Conservation (phyloP, 2,113 vertebrate genomes). For the Cromileptes altivelis region DNA sequence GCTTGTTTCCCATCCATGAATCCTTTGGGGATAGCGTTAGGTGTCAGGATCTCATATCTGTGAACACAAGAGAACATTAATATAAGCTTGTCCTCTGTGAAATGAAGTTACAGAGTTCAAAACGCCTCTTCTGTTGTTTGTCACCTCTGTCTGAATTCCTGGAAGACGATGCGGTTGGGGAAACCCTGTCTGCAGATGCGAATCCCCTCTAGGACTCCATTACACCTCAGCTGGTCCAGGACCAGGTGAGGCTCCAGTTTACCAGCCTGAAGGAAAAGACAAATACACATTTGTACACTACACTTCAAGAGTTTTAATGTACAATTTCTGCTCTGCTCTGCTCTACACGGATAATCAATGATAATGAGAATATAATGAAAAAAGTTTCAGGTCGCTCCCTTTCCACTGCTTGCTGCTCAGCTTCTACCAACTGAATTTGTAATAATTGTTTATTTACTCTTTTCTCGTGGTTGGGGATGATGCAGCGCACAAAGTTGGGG, state of each 20-base stretch:
- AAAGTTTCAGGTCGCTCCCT: neutral
- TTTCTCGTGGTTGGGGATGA: constrained; percentile 99
- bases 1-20: constrained; percentile 99
- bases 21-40: constrained; percentile 97
- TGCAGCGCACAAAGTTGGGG: constrained; percentile 98
- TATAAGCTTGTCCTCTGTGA: neutral
- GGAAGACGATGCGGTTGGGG: constrained; percentile 98
- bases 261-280: constrained; percentile 86
- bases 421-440: neutral
- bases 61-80: constrained; percentile 34
- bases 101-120: neutral
- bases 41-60: constrained; percentile 98
- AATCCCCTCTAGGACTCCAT: constrained; percentile 96
- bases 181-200: constrained; percentile 98
- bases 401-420: neutral
- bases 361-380: neutral
- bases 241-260: constrained; percentile 97
- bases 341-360: neutral
- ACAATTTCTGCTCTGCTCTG: neutral
- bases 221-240: constrained; percentile 96
- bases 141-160: constrained; percentile 99
- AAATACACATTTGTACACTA: neutral
- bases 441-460: constrained; percentile 83
- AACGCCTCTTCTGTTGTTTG: neutral
- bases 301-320: neutral